Percentiles rank a stretch among this genome's conserved stretches.
phyloP scores from a whole-genome alignment of 2,888 invertebrate species.

The Masnerella sp. region DNA sequence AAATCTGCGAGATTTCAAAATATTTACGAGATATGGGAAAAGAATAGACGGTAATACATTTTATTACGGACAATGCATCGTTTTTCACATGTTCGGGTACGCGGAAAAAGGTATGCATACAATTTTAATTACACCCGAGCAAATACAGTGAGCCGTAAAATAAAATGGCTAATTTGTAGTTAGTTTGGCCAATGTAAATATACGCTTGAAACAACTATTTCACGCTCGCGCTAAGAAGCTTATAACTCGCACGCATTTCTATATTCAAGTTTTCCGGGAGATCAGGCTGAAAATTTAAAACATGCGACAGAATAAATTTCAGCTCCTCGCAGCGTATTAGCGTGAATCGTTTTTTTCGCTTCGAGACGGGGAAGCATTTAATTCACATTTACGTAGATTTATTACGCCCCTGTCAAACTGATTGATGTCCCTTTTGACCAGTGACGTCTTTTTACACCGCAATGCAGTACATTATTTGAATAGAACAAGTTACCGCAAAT shows the following conservation, averaged over 20 bases:
- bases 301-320: constrained; percentile 41
- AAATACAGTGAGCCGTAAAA: constrained; percentile 20
- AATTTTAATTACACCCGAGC: constrained; percentile 19
- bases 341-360: constrained; percentile 12
- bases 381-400: constrained; percentile 44
- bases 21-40: neutral
- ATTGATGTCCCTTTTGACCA: constrained; percentile 31
- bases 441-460: constrained; percentile 28
- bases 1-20: constrained; percentile 7
- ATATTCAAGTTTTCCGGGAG: constrained; percentile 36
- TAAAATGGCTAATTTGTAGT: constrained; percentile 22
- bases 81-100: constrained; percentile 10
- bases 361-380: constrained; percentile 15
- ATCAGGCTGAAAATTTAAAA: constrained; percentile 42
- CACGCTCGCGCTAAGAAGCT: constrained; percentile 8
- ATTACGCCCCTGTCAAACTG: constrained; percentile 41
- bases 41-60: neutral
- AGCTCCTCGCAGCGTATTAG: constrained; percentile 35
- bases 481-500: constrained; percentile 16
- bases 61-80: neutral
- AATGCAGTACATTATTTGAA: constrained; percentile 35
- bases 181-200: constrained; percentile 18
- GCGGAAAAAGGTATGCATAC: constrained; percentile 5
- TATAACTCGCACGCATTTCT: constrained; percentile 15
- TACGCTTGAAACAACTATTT: constrained; percentile 17